Conservation (phyloP, 2,888 invertebrate genomes). For the Lydus trimaculatus region DNA sequence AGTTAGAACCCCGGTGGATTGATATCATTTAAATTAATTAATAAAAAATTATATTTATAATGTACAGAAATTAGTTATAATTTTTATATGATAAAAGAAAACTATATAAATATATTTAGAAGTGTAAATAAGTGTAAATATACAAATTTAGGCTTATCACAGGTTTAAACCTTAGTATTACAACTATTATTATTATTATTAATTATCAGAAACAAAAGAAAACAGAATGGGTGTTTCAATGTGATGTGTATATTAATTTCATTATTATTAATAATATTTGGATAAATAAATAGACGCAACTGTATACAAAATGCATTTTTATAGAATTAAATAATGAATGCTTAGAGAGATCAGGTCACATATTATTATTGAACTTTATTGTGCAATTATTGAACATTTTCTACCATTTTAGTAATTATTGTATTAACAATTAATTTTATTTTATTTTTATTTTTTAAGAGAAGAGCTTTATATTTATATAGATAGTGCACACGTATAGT, state of each 20-base stretch:
- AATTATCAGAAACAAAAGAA: neutral
- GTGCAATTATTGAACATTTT: constrained; percentile 8
- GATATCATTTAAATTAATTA: constrained; percentile 27
- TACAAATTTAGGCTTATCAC: constrained; percentile 17
- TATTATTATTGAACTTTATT: neutral
- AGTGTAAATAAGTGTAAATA: constrained; percentile 32
- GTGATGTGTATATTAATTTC: constrained; percentile 33
- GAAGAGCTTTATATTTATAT: neutral
- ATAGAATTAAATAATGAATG: constrained; percentile 15
- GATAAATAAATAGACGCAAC: constrained; percentile 6
- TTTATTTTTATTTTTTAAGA: neutral
- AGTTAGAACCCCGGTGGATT: neutral
- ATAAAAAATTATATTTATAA: constrained; percentile 34
- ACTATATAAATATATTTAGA: constrained; percentile 14
- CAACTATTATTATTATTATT: constrained; percentile 22
- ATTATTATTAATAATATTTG: neutral
- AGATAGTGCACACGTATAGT: neutral
- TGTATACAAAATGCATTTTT: constrained; percentile 29
- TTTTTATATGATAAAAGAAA: neutral
- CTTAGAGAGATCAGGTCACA: neutral
- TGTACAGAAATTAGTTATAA: constrained; percentile 33
- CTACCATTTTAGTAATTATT: neutral
- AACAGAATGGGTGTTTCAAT: constrained; percentile 32
- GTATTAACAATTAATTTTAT: neutral
- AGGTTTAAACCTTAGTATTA: constrained; percentile 12